Conservation (phyloP, 2,113 vertebrate genomes). For the Cyanoliseus patagonus region DNA sequence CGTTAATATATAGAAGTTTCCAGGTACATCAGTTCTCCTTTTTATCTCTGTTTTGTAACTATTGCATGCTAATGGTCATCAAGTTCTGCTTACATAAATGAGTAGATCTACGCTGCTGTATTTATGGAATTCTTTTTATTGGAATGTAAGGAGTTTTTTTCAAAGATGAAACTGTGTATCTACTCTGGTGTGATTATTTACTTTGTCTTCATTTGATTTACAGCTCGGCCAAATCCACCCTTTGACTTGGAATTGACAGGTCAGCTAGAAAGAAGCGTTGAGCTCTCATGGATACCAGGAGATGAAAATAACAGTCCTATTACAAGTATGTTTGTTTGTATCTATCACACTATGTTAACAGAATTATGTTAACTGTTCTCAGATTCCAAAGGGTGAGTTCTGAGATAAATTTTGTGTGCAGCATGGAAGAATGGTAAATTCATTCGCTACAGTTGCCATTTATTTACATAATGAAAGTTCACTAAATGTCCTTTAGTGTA, state of each 20-base stretch:
- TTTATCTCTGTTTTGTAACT: constrained; percentile 28
- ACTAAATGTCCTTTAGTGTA: background rate
- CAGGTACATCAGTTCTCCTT: constrained; percentile 19
- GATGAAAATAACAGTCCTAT: constrained; percentile 93
- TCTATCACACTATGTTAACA: background rate
- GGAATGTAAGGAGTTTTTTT: background rate
- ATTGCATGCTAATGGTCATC: constrained; percentile 60
- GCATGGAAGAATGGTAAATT: background rate
- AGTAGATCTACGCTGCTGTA: background rate
- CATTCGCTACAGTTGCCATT: background rate
- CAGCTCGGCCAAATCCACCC: constrained; percentile 90
- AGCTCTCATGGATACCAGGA: constrained; percentile 92
- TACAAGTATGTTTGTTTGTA: constrained; percentile 78
- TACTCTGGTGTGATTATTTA: background rate
- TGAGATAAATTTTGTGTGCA: background rate
- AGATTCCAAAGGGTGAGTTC: background rate
- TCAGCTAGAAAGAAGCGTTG: constrained; percentile 84
- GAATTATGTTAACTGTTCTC: background rate
- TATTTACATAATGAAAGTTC: background rate
- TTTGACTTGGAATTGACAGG: constrained; percentile 94
- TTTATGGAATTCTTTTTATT: background rate
- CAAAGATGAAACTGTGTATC: background rate
- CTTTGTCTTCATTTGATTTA: constrained; percentile 52
- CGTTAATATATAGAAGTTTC: background rate
- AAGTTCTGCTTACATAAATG: background rate